Conservation (phyloP, 2,113 vertebrate genomes). For the Miniopterus natalensis region DNA sequence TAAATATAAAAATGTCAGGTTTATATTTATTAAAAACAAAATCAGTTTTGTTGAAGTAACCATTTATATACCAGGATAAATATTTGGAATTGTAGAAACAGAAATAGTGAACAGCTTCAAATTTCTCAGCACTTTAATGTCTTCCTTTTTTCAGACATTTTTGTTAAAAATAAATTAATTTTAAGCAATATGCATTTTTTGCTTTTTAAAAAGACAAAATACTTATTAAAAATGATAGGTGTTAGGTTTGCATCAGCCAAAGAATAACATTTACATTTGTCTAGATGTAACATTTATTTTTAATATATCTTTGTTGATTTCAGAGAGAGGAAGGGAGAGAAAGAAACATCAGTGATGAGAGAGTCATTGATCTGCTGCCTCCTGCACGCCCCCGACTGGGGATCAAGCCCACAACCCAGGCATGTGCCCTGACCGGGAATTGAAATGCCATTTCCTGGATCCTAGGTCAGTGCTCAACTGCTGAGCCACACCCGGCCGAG, state of each 20-base stretch:
- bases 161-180: constrained; percentile 63
- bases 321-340: too few species aligned
- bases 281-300: background rate
- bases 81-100: constrained; percentile 50
- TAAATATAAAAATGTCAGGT: constrained; percentile 57
- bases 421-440: too few species aligned
- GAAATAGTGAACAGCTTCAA: constrained; percentile 36
- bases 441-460: too few species aligned
- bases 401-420: too few species aligned
- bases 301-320: too few species aligned
- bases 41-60: constrained; percentile 58
- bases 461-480: too few species aligned
- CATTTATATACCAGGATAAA: constrained; percentile 68
- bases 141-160: constrained; percentile 15
- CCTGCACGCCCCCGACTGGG: too few species aligned
- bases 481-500: too few species aligned
- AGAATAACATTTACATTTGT: constrained; percentile 55
- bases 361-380: too few species aligned
- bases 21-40: constrained; percentile 75
- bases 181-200: constrained; percentile 53
- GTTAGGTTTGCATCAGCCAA: constrained; percentile 59
- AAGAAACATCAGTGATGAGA: too few species aligned
- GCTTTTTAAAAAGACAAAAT: background rate
- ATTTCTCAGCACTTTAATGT: constrained; percentile 59
- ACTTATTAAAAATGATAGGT: constrained; percentile 26